A percentile compares a stretch with the other conserved stretches of the same genome.
phyloP scores from a whole-genome alignment of 2,888 invertebrate species.

The Agrilus mali region DNA sequence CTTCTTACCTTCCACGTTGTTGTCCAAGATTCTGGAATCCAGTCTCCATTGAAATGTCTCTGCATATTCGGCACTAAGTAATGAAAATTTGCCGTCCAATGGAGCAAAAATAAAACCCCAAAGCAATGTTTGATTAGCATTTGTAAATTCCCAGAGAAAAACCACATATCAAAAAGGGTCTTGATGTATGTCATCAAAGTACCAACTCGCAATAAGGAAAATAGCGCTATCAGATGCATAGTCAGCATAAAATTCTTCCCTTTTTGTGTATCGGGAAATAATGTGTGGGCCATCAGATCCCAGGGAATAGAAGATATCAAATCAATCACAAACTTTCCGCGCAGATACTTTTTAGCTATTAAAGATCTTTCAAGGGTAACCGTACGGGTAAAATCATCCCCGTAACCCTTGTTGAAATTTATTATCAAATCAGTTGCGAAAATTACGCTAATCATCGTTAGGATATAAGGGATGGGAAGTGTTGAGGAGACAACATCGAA shows the following conservation, averaged over 20 bases:
- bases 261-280: too few relatives aligned
- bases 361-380: conserved; percentile 23
- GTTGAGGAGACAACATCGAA: neutral
- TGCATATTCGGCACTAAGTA: conserved; percentile 1
- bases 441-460: conserved; percentile 16
- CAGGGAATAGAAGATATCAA: neutral
- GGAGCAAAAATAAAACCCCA: conserved; percentile 2
- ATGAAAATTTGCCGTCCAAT: conserved; percentile 8
- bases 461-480: neutral
- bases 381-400: conserved; percentile 24
- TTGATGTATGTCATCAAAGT: conserved; percentile 2
- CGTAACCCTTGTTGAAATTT: conserved; percentile 30
- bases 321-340: neutral
- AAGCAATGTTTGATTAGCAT: neutral
- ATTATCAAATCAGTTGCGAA: conserved; percentile 25
- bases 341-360: conserved; percentile 20
- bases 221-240: neutral
- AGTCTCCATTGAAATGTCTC: neutral
- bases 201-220: conserved; percentile 3
- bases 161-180: conserved; percentile 5
- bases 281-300: too few relatives aligned
- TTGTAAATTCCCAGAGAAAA: neutral
- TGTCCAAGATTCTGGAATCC: conserved; percentile 2
- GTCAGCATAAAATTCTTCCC: too few relatives aligned
- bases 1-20: too few relatives aligned